Conservation (phyloP, 1,140 invertebrate species). For the Uloborus diversus region DNA sequence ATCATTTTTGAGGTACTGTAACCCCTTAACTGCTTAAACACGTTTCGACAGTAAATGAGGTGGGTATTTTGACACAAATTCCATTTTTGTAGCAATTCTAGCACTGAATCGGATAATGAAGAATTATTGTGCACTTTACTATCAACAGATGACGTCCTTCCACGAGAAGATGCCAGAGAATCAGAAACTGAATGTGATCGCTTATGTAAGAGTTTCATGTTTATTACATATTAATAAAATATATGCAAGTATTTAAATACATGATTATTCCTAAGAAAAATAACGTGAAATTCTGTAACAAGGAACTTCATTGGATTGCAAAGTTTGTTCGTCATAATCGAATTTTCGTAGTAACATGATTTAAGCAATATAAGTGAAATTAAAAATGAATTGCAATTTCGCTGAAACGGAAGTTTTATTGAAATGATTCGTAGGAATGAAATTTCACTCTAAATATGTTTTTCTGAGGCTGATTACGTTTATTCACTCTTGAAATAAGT, state of each 20-base stretch:
- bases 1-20: no score
- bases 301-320: neutral
- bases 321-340: no score
- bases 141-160: neutral
- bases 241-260: neutral
- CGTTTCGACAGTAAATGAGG: no score
- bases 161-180: conserved; percentile 16
- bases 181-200: conserved; percentile 32
- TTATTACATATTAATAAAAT: neutral
- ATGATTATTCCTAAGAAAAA: neutral
- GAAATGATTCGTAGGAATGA: no score
- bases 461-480: no score
- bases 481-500: no score
- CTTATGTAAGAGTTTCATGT: neutral
- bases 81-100: neutral
- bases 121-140: neutral
- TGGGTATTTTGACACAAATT: neutral
- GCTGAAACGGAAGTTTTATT: no score
- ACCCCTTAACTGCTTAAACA: no score
- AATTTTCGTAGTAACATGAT: no score
- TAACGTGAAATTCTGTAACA: neutral
- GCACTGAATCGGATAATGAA: conserved; percentile 18
- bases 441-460: no score
- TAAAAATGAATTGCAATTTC: no score
- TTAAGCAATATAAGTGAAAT: no score